These are phyloP conservation scores for Lethenteron camtschaticum DNA, from an alignment of 2,113 vertebrate genomes.

Conservation along the genomic window DNA sequence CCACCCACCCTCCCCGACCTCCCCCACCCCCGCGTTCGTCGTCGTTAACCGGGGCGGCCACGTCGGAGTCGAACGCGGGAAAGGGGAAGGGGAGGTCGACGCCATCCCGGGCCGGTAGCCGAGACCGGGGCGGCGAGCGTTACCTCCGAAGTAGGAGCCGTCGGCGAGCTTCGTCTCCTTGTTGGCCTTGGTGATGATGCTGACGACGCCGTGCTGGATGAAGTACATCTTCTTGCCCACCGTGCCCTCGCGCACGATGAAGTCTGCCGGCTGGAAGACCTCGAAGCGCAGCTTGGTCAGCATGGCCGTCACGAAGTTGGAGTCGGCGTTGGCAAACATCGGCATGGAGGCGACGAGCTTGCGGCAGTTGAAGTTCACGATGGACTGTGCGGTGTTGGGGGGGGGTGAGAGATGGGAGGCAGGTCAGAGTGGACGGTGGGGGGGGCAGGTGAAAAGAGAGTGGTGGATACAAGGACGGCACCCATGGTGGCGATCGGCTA, in stretches of 20 bases:
- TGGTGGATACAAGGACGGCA: not conserved
- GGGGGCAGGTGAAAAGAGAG: fast-evolving
- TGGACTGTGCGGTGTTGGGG: constrained; percentile 37
- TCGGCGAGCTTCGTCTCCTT: constrained; percentile 76
- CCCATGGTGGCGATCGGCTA: fast-evolving
- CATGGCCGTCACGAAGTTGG: constrained; percentile 92
- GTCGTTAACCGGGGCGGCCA: too few relatives aligned
- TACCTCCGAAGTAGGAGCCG: constrained; percentile 88
- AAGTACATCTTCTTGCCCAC: constrained; percentile 98
- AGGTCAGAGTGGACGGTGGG: not conserved
- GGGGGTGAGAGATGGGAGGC: not conserved
- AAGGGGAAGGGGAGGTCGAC: not conserved
- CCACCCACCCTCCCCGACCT: not conserved
- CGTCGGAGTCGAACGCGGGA: not conserved
- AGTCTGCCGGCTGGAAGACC: constrained; percentile 79
- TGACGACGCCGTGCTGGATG: constrained; percentile 74
- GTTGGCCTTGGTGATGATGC: constrained; percentile 53
- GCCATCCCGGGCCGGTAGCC: not conserved
- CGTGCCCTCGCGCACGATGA: constrained; percentile 79
- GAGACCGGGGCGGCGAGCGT: constrained; percentile 6
- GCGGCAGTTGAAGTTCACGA: constrained; percentile 90
- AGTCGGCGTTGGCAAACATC: constrained; percentile 78
- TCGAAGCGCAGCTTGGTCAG: constrained; percentile 88
- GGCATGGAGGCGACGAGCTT: constrained; percentile 97
- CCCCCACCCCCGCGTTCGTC: not conserved